These are phyloP conservation scores for Apamea monoglypha DNA, from an alignment of 2,888 invertebrate species.

Conservation along the genomic window DNA sequence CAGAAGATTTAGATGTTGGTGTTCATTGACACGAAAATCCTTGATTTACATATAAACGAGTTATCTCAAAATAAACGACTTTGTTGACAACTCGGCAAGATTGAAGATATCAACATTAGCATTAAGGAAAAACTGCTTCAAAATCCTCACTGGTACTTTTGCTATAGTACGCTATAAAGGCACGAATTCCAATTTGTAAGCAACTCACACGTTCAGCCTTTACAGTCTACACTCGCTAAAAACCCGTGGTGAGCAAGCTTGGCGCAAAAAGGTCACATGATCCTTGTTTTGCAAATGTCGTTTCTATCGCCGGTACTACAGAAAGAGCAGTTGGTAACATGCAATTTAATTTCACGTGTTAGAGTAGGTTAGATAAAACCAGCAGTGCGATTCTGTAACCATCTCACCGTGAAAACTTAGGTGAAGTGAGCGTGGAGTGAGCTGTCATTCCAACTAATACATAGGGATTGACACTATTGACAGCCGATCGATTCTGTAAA, in stretches of 20 bases:
- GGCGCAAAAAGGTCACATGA: constrained; percentile 3
- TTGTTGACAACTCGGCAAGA: neutral
- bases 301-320: neutral
- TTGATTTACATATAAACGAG: neutral
- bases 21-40: constrained; percentile 8
- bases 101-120: neutral
- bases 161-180: neutral
- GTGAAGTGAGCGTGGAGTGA: too few species aligned
- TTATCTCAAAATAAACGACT: neutral
- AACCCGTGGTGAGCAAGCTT: neutral
- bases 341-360: neutral
- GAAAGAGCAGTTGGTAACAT: neutral
- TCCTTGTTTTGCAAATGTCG: neutral
- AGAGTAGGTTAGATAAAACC: neutral
- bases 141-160: constrained; percentile 13
- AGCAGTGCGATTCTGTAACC: too few species aligned
- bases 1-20: neutral
- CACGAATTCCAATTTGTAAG: constrained; percentile 13
- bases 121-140: constrained; percentile 41
- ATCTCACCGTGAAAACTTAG: too few species aligned
- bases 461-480: too few species aligned
- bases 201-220: neutral
- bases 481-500: too few species aligned
- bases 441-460: too few species aligned
- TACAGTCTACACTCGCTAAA: neutral